Base-by-base conservation (phyloP, 2,113 vertebrate genomes). In the Centropus unirufus region DNA sequence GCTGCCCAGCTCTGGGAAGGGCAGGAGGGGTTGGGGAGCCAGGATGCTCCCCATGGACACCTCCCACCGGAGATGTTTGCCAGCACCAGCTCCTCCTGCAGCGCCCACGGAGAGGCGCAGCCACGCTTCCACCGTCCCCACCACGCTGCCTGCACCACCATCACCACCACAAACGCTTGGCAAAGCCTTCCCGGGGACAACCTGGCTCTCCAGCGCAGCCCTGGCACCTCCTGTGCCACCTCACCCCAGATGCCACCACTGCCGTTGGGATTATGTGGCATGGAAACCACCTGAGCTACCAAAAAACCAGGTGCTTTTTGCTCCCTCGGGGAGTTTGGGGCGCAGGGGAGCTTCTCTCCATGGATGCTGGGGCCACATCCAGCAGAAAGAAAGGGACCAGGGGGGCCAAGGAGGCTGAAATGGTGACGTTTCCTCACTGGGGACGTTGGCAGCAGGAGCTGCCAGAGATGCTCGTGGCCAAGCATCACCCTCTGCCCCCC, bases 61-160 rank as follows among this genome's bases (percentile, higher is more conserved):
- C 55, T 66, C 27, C 21, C 46, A 58, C 17, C 2, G 4, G 5
- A 74, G 20, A 7, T 36, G 11, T n/a, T 16, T 75, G 61, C 36
- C 36, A 36, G 36, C 36, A 36, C 36, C 36, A 36, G 9, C 11
- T 87, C 14, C 30, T 63, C 46, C 12, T 13, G 15, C 24, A 8
- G 39, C 66, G 85, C 30, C 30, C 1, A 30, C 49, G 52, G 70
- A 42, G 1, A 11, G 12, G 21, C 44, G 74, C 2, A 1, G 64
- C 12, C 26, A 4, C 0, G 4, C 26, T 90, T n/a, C 44, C 0
- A 4, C 23, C 15, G 4, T n/a, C 16, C 7, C 1, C 15, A 5
- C n/a, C 0, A 1, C 0, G 0, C 27, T 10, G 5, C 46, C 58
- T 30, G 70, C 1, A 4, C 39, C 39, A 55, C 36, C 2, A 1